Base-by-base conservation (phyloP, 2,888 invertebrate species). In the Trachelus stipa region DNA sequence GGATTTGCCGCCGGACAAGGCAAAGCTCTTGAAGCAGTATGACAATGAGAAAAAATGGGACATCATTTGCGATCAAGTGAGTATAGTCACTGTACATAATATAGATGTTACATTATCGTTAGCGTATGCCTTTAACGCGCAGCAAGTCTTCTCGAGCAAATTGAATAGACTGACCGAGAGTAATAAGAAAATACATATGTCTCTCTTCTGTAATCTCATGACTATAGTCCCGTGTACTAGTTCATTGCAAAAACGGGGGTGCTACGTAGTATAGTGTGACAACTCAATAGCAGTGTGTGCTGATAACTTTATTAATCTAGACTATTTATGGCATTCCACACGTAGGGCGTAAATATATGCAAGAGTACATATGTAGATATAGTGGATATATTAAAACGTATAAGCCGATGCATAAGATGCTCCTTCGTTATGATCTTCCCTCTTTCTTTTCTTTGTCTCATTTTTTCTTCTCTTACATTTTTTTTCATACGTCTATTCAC, bases 31-130 rank as follows among this genome's bases (percentile, higher is more conserved):
- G 83, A 96, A 97, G 87, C 97, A 96, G 91, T 99, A 99, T 92
- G 98, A 99, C 92, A 96, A 97, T 92, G 98, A 98, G 92, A 99
- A 98, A 93, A 99, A 99, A 93, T 99, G 99, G 99, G 99, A 99
- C 93, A 97, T 99, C 92, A 98, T 99, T 93, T 98, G 98, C 94
- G 99, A 99, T 94, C 98, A 98, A 95, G 97, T 97, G 92, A 93
- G 93, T 90, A 82, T 23, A 23, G 56, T 56, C 6, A 23, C 2
- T 23, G 15, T 56, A 3, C 23, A 56, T 23, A 23, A 15, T 15
- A 1, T 56, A 15, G 40, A 40, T 40, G 12, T 9, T 56, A 56
- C 23, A 56, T 77, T 79, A 30, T 34, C 71, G 30, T 34, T 34
- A 31, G 12, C 71, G 1, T 34, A 23, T 71, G 23, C 9, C 31